Base-by-base conservation (phyloP, 1,140 invertebrate genomes). In the Leptopilina clavipes region DNA sequence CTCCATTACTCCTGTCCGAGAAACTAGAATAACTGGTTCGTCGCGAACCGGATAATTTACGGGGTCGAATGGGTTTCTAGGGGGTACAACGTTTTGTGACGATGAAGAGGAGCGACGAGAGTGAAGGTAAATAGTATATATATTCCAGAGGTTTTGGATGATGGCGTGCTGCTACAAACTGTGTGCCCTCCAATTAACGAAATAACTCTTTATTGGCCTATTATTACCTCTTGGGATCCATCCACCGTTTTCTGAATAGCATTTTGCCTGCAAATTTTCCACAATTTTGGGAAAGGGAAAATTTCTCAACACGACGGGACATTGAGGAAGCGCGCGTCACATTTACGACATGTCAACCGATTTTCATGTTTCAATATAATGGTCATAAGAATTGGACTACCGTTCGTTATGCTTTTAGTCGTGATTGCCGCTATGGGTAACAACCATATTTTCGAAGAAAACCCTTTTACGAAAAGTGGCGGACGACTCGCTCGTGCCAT, bases 371-470 rank as follows among this genome's bases (percentile, higher is more conserved):
- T 48, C 76, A 76, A 74, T 75, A 45, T 1, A 18, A 3, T 70
- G 71, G 79, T 72, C 65, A 31, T 31, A 79, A 83, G 76, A 84
- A 84, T 59, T 82, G 76, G 79, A 83, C 82, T 82, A 85, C 81
- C 72, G 78, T 73, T 75, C 79, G 59, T 40, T 40, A 40, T 40
- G 37, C 37, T 40, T 5, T 2, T 31, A 40, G 37, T 40, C 37
- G 0, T 3, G 45, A 76, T 75, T 17, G 75, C 74, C 74, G 48
- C 18, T 78, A 78, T 82, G 75, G 70, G 72, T 78, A 77, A 79
- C 77, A 75, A 74, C 52, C 75, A 54, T 54, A 54, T 18, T 17
- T n/a, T 17, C 5, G 25, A 5, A 31, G 18, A 54, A 54, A 19
- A 18, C 12, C 75, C 59, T 74, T 18, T 43, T 10, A 0, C 3